Evolutionary conservation across 2,888 invertebrate species (phyloP).

Genomic region (Cenopis cana): DNA sequence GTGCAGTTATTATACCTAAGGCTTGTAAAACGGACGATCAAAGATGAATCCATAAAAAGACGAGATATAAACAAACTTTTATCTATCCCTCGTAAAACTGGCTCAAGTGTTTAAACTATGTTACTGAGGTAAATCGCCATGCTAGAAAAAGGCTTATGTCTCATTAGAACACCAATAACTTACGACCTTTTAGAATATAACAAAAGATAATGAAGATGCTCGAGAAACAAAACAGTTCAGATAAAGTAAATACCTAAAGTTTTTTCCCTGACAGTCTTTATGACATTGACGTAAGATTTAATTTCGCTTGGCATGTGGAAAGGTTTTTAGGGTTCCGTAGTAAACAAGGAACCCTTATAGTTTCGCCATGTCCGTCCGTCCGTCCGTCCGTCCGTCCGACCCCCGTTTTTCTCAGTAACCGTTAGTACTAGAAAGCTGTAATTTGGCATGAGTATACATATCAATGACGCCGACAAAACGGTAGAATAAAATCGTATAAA

Average conservation of each 20-base stretch:
- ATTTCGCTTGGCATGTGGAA: background rate
- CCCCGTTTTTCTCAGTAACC: no score
- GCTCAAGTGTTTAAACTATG: background rate
- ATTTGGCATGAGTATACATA: no score
- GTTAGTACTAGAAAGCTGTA: no score
- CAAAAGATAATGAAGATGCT: conserved; percentile 1
- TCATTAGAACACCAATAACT: background rate
- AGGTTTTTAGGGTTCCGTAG: no score
- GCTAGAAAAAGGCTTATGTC: background rate
- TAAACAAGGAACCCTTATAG: no score
- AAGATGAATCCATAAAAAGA: background rate
- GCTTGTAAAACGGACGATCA: background rate
- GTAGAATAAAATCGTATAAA: no score
- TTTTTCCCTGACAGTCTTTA: no score
- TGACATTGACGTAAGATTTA: no score
- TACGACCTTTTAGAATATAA: background rate
- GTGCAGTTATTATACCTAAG: background rate
- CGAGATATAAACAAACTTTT: conserved; percentile 9
- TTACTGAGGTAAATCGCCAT: background rate
- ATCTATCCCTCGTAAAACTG: conserved; percentile 3
- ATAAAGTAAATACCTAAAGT: no score
- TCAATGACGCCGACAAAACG: no score
- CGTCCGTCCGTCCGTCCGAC: no score
- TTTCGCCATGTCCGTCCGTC: no score
- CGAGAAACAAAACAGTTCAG: background rate